Percentiles rank a stretch among this genome's conserved stretches.
phyloP scores from a whole-genome alignment of 2,888 invertebrate species.

The Limnephilus rhombicus region DNA sequence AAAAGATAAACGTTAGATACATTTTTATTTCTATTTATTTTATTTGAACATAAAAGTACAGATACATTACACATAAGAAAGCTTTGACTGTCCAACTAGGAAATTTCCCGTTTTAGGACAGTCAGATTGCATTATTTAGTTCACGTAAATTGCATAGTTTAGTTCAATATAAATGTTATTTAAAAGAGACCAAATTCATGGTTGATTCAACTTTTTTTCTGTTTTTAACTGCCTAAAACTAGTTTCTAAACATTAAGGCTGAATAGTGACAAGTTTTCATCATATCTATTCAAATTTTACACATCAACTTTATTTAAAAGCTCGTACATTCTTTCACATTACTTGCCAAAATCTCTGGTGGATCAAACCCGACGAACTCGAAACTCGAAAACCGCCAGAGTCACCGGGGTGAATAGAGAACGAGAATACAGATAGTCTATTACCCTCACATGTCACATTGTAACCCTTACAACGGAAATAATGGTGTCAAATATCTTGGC shows the following conservation, averaged over 20 bases:
- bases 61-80: too few species aligned
- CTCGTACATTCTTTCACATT: background rate
- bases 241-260: background rate
- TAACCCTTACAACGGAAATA: slow-evolving; percentile 1
- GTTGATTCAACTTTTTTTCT: background rate
- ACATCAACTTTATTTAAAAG: background rate
- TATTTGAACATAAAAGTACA: too few species aligned
- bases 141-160: too few species aligned
- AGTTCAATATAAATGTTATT: too few species aligned
- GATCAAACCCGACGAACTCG: background rate
- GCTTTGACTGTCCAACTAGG: too few species aligned
- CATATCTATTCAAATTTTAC: background rate
- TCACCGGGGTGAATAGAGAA: background rate
- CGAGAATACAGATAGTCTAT: background rate
- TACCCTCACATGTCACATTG: background rate
- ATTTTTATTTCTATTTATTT: too few species aligned
- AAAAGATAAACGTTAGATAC: too few species aligned
- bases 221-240: background rate
- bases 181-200: background rate
- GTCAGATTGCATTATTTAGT: too few species aligned
- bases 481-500: slow-evolving; percentile 1
- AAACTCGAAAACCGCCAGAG: background rate
- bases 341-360: background rate
- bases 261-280: background rate
- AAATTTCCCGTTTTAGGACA: too few species aligned